A percentile compares a stretch with the other conserved stretches of the same genome.
Conservation (phyloP, 2,888 invertebrate genomes). For the Harpalus rufipes region DNA sequence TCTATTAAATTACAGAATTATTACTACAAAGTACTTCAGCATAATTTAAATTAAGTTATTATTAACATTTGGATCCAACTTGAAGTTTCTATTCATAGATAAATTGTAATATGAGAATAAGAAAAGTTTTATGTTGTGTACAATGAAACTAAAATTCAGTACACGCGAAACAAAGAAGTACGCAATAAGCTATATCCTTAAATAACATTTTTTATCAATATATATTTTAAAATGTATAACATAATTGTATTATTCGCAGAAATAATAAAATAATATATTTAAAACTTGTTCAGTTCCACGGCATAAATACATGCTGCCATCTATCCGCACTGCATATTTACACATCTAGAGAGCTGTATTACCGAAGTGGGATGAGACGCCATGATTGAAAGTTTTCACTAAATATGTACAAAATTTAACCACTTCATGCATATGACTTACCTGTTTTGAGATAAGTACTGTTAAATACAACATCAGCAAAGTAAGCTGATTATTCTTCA, state of each 20-base stretch:
- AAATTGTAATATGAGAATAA: neutral
- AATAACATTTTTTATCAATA: neutral
- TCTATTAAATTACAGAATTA: constrained; percentile 58
- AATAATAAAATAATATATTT: neutral
- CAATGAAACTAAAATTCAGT: neutral
- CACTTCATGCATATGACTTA: constrained; percentile 34
- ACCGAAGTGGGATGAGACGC: constrained; percentile 12
- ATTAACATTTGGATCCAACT: constrained; percentile 25
- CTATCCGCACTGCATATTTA: neutral
- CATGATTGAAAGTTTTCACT: neutral
- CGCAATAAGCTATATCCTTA: neutral
- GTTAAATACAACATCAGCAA: constrained; percentile 5
- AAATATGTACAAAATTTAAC: neutral
- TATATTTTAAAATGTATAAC: neutral
- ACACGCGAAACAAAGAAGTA: neutral
- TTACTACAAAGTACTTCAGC: constrained; percentile 24
- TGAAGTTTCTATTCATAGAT: constrained; percentile 31
- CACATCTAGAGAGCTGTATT: constrained; percentile 18
- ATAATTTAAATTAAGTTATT: constrained; percentile 31
- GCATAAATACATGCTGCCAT: constrained; percentile 10
- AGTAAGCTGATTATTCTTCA: constrained; percentile 16
- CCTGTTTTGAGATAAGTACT: constrained; percentile 39
- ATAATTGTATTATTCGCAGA: too few species aligned
- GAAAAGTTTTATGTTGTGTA: neutral
- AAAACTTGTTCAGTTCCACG: neutral